Conservation (phyloP, 1,140 invertebrate species). For the Pseudachorutes palmiensis region DNA sequence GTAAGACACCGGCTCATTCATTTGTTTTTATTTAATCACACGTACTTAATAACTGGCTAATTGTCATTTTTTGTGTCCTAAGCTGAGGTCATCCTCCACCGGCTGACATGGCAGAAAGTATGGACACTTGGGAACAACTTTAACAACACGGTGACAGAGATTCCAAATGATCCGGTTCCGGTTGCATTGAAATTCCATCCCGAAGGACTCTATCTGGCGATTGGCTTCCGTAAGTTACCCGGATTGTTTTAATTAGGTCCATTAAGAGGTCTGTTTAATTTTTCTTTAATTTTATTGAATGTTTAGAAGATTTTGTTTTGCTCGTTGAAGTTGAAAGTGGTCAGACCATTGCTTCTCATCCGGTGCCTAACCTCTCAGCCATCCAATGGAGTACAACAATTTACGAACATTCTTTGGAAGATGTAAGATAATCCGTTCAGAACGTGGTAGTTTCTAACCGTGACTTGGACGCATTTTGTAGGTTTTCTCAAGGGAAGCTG, state of each 20-base stretch:
- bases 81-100: conserved; percentile 76
- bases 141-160: conserved; percentile 60
- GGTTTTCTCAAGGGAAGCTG: background rate
- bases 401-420: background rate
- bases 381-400: background rate
- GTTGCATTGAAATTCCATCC: conserved; percentile 76
- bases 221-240: conserved; percentile 41
- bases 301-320: background rate
- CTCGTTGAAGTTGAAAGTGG: background rate
- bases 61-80: background rate
- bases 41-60: background rate
- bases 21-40: no score
- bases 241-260: background rate
- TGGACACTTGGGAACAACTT: conserved; percentile 58
- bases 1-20: conserved; percentile 45
- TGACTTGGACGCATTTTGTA: background rate
- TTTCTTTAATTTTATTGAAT: background rate
- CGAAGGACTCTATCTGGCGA: conserved; percentile 79
- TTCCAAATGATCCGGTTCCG: conserved; percentile 45
- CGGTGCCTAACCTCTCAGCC: background rate
- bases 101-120: conserved; percentile 86
- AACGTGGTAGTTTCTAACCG: background rate
- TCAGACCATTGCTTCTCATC: background rate
- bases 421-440: background rate
- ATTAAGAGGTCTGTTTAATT: background rate